A percentile compares a stretch with the other conserved stretches of the same genome.
phyloP scores from a whole-genome alignment of 1,140 invertebrate genomes.

The Leguminivora glycinivorella region DNA sequence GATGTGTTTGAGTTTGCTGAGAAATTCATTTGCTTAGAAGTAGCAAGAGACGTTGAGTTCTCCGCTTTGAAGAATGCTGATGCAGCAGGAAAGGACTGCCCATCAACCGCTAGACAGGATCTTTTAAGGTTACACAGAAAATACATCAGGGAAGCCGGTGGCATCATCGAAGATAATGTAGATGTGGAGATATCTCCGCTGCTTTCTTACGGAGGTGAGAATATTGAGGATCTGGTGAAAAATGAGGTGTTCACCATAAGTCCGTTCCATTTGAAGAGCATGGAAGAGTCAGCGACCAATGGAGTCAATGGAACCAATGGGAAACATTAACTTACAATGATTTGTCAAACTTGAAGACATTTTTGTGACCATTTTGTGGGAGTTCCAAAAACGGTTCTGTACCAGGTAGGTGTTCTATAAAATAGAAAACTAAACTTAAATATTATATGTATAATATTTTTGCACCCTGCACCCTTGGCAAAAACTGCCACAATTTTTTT shows the following conservation, averaged over 20 bases:
- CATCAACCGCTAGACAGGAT: constrained; percentile 90
- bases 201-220: constrained; percentile 94
- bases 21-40: constrained; percentile 96
- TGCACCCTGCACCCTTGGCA: no score
- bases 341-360: neutral
- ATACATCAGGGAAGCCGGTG: constrained; percentile 92
- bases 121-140: constrained; percentile 90
- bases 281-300: constrained; percentile 50
- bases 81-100: constrained; percentile 91
- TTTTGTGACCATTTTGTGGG: no score
- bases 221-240: constrained; percentile 83
- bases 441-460: no score
- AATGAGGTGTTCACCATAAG: constrained; percentile 84
- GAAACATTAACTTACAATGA: constrained; percentile 35
- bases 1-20: constrained; percentile 97
- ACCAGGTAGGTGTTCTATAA: no score
- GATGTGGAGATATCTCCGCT: constrained; percentile 95
- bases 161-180: constrained; percentile 84
- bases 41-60: constrained; percentile 95
- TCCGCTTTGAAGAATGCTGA: constrained; percentile 98
- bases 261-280: constrained; percentile 81
- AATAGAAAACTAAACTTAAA: no score
- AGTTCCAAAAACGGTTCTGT: no score
- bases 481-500: no score
- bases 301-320: constrained; percentile 64